phyloP scores from a whole-genome alignment of 2,113 vertebrate genomes.

The Oenanthe melanoleuca region DNA sequence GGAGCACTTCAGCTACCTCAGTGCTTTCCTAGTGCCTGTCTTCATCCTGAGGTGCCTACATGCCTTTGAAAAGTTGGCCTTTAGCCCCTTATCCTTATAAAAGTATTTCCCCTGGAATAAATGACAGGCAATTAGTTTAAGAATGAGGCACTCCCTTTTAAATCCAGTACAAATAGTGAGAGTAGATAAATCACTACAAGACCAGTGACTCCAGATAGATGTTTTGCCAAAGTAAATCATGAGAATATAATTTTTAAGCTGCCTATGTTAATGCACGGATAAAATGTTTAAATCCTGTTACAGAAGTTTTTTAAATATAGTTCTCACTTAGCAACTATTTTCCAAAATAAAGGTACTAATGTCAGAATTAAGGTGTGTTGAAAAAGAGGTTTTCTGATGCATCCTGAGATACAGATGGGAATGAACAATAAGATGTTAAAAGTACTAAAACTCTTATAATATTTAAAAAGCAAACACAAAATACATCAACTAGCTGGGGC shows the following conservation, averaged over 20 bases:
- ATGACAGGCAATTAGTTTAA: constrained; percentile 28
- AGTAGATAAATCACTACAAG: constrained; percentile 23
- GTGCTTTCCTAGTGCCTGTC: neutral
- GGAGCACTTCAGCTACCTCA: neutral
- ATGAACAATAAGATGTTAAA: neutral
- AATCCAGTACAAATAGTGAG: constrained; percentile 36
- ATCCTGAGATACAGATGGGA: neutral
- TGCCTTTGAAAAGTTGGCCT: constrained; percentile 33
- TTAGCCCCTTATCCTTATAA: constrained; percentile 31
- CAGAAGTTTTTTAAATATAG: neutral
- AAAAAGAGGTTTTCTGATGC: neutral
- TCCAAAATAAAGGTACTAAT: constrained; percentile 3
- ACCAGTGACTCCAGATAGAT: neutral
- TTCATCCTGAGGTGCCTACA: neutral
- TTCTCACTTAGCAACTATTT: neutral
- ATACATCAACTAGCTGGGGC: neutral
- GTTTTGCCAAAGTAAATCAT: constrained; percentile 12
- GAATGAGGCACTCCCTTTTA: constrained; percentile 26
- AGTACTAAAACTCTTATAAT: neutral
- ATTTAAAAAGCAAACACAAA: neutral
- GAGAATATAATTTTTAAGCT: constrained; percentile 31
- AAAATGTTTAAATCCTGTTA: constrained; percentile 7
- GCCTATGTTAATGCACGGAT: neutral
- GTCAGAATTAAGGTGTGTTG: neutral
- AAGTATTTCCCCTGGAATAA: constrained; percentile 35